phyloP scores from a whole-genome alignment of 1,140 invertebrate species.

The Sipha flava region DNA sequence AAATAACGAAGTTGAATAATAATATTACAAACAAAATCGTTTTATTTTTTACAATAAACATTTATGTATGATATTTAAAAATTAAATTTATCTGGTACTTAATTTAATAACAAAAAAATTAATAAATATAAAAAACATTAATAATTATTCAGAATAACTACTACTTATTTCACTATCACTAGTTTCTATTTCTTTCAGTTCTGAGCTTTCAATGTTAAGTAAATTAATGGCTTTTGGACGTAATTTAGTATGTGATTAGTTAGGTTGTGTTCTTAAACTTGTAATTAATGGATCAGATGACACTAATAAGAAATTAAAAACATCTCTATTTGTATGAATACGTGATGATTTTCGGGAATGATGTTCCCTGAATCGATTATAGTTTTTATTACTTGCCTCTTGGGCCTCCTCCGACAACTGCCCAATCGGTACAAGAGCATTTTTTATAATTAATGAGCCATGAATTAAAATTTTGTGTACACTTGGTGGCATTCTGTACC shows the following conservation, averaged over 20 bases:
- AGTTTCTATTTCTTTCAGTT: neutral
- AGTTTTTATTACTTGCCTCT: constrained; percentile 38
- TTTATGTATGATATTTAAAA: neutral
- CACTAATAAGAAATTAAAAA: constrained; percentile 13
- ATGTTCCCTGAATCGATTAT: constrained; percentile 33
- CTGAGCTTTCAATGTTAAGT: neutral
- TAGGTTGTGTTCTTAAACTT: neutral
- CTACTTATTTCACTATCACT: neutral
- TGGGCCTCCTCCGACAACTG: constrained; percentile 39
- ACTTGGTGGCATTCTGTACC: constrained; percentile 40
- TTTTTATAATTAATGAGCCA: constrained; percentile 39
- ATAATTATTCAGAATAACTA: neutral
- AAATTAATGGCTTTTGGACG: neutral
- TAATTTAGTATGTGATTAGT: neutral
- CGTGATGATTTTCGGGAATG: constrained; percentile 35
- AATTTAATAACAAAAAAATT: neutral
- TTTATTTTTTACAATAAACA: neutral
- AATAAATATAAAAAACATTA: neutral
- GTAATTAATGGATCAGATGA: constrained; percentile 19
- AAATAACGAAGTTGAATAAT: neutral
- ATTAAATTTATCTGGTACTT: neutral
- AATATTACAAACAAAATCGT: neutral
- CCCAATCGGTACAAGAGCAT: constrained; percentile 34
- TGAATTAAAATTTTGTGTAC: constrained; percentile 42
- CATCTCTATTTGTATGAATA: neutral